A percentile compares a stretch with the other conserved stretches of the same genome.
Evolutionary conservation across 1,140 invertebrate genomes (phyloP).

Genomic region (Acromyrmex heyeri): DNA sequence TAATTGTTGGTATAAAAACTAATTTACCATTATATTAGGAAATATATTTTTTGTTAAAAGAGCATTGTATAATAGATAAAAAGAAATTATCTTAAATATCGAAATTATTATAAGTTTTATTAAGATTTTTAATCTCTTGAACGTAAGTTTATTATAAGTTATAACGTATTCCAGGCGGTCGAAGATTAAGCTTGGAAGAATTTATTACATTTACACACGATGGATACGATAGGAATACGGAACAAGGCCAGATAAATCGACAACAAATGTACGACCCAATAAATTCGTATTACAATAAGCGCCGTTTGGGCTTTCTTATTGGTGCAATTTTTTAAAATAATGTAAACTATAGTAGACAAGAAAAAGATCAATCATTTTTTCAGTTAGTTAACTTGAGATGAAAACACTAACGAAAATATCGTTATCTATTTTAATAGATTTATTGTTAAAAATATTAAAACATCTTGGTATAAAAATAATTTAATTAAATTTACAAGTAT

Average conservation of each 20-base stretch:
- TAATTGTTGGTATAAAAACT: background rate
- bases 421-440: background rate
- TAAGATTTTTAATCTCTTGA: background rate
- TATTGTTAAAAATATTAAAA: background rate
- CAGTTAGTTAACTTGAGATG: background rate
- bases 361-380: slow-evolving; percentile 3
- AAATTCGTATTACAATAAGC: slow-evolving; percentile 63
- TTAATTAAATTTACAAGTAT: background rate
- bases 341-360: slow-evolving; percentile 43
- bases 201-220: slow-evolving; percentile 25
- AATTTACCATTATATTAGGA: background rate
- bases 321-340: background rate
- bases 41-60: background rate
- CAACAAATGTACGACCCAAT: slow-evolving; percentile 49
- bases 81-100: background rate
- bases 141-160: slow-evolving; percentile 6
- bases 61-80: background rate
- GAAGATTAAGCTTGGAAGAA: slow-evolving; percentile 22
- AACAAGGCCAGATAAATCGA: slow-evolving; percentile 30
- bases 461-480: background rate
- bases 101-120: background rate
- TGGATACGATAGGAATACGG: background rate
- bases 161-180: background rate
- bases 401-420: background rate
- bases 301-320: background rate